Evolutionary conservation across 1,140 invertebrate genomes (phyloP), one percentile per base, ranked within the genome.

Genomic region (Halesus radiatus): DNA sequence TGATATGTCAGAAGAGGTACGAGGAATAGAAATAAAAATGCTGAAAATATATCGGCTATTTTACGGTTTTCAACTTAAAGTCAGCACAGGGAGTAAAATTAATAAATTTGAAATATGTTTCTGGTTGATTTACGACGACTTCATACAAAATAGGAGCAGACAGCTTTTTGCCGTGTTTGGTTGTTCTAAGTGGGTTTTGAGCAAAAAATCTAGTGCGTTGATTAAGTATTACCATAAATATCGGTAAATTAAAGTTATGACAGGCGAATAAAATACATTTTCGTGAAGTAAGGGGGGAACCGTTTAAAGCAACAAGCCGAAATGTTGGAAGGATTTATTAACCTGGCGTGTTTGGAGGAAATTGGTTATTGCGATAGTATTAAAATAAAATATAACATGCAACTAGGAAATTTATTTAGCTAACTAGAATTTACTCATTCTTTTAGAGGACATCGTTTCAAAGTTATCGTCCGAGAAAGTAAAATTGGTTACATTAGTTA

Each of bases 171-270:
- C 37, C 37, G 10, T 45, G 37, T 45, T 45, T 45, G 37, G 37
- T 13, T 45, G 37, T 45, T 45, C 37, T 45, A 45, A 45, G 37
- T 45, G 37, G 37, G 32, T 37, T 37, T 1, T 3, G 7, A 10
- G 37, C 10, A 45, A 45, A 45, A 45, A 45, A 13, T 45, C 10
- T 45, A 45, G 37, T 45, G 62, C 26, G 62, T 66, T 66, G 62
- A 66, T n/a, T 29, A 66, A 66, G 62, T 66, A 66, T 66, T 16
- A 29, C 62, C 26, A 66, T 66, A 66, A 66, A 66, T 66, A 66
- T 66, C 16, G 16, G 62, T 22, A 32, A 66, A 66, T 66, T 66
- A 15, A 26, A 66, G 62, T 66, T 66, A 66, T 29, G 62, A 66
- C 62, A 66, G 62, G 62, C 62, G 62, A 66, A 29, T 29, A 66